phyloP scores from a whole-genome alignment of 64 coral and sea anemone species.

The Pocillopora verrucosa region DNA sequence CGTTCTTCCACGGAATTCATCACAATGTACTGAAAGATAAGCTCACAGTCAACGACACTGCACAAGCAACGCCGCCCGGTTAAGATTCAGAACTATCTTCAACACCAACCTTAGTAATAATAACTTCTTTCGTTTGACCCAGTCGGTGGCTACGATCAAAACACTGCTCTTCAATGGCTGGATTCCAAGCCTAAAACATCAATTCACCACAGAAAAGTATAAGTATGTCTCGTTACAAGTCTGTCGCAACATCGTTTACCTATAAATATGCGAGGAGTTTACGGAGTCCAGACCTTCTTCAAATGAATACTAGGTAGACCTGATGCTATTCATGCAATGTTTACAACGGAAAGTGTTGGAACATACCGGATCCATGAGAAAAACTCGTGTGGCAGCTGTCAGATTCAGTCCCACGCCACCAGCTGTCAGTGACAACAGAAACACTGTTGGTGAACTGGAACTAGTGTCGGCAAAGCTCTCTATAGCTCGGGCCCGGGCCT shows the following conservation, averaged over 20 bases:
- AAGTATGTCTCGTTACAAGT: no score
- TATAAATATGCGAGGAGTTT: no score
- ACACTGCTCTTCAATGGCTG: constrained; percentile 89
- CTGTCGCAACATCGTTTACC: no score
- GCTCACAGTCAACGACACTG: neutral
- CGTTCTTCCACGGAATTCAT: constrained; percentile 88
- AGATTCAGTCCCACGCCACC: constrained; percentile 85
- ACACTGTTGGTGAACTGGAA: constrained; percentile 51
- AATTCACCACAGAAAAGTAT: neutral
- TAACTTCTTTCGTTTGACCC: constrained; percentile 84
- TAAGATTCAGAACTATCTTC: neutral
- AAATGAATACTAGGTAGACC: no score
- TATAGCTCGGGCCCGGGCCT: constrained; percentile 60
- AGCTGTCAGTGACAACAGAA: constrained; percentile 77
- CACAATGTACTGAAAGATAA: constrained; percentile 81
- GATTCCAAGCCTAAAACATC: constrained; percentile 73
- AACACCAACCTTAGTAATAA: constrained; percentile 77
- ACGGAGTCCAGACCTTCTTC: no score
- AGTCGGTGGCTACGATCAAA: constrained; percentile 87
- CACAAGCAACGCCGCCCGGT: no score
- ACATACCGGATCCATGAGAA: constrained; percentile 89
- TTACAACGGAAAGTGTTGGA: neutral
- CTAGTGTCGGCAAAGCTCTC: constrained; percentile 61
- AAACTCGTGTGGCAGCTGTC: constrained; percentile 76
- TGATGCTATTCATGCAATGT: no score